Conservation (phyloP, 2,888 invertebrate genomes). For the Balanococcus diminutus region DNA sequence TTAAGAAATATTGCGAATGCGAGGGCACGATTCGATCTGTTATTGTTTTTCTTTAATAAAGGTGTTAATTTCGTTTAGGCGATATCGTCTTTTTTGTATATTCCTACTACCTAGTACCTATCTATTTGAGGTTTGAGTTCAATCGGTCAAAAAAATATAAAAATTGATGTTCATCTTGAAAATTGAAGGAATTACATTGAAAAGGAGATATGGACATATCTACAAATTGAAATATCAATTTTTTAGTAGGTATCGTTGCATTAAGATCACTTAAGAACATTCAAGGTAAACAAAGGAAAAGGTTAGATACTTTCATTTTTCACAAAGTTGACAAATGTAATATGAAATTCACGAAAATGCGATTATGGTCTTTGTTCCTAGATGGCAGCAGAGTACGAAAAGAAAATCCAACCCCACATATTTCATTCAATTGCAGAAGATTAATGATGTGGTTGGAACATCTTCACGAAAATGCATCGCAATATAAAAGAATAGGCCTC, state of each 20-base stretch:
- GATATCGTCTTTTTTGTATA: neutral
- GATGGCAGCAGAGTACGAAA: constrained; percentile 3
- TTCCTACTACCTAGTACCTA: neutral
- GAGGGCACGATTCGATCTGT: neutral
- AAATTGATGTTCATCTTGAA: no score
- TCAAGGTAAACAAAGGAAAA: neutral
- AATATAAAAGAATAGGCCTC: neutral
- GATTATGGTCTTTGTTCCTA: neutral
- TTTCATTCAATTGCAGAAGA: neutral
- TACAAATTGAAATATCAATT: neutral
- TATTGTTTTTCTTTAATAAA: neutral
- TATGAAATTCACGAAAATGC: neutral
- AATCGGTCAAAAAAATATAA: no score
- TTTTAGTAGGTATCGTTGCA: neutral
- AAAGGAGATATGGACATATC: no score
- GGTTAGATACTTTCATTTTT: neutral
- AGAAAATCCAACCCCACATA: constrained; percentile 18
- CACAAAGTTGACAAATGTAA: constrained; percentile 6
- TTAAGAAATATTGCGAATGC: neutral
- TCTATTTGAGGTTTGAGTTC: no score
- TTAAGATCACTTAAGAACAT: neutral
- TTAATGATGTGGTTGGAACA: constrained; percentile 9
- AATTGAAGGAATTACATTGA: no score
- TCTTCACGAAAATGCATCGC: neutral
- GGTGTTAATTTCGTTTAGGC: neutral